Conservation (phyloP, 2,888 invertebrate species). For the Parelbella ahira region DNA sequence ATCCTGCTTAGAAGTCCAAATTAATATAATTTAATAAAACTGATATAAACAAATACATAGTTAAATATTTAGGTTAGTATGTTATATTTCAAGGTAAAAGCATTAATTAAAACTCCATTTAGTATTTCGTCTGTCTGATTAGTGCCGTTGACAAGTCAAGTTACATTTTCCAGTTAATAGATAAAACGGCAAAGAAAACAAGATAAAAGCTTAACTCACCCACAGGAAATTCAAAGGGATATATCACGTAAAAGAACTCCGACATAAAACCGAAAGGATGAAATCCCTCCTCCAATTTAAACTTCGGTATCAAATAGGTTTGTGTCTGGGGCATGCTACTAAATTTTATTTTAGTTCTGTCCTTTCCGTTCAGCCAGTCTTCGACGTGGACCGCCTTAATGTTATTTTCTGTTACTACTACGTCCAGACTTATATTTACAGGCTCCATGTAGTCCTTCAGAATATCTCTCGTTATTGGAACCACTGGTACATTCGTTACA, state of each 20-base stretch:
- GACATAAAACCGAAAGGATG: slow-evolving; percentile 83
- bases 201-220: no score
- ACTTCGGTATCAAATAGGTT: slow-evolving; percentile 71
- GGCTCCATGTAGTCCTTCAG: slow-evolving; percentile 38
- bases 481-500: slow-evolving; percentile 39
- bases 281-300: slow-evolving; percentile 81
- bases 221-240: slow-evolving; percentile 83
- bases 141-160: no score
- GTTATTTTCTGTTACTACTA: slow-evolving; percentile 51
- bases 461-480: slow-evolving; percentile 63
- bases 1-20: no score
- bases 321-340: slow-evolving; percentile 67
- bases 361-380: slow-evolving; percentile 64
- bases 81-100: no score
- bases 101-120: no score
- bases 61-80: no score
- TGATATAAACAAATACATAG: no score
- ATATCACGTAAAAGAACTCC: slow-evolving; percentile 81
- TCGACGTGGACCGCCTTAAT: slow-evolving; percentile 54
- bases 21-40: no score
- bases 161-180: no score
- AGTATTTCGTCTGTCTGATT: no score
- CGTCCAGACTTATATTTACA: slow-evolving; percentile 45
- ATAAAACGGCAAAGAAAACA: no score
- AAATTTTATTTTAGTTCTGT: slow-evolving; percentile 70